Conservation (phyloP, 1,140 invertebrate species). For the Heliconius hermathena region DNA sequence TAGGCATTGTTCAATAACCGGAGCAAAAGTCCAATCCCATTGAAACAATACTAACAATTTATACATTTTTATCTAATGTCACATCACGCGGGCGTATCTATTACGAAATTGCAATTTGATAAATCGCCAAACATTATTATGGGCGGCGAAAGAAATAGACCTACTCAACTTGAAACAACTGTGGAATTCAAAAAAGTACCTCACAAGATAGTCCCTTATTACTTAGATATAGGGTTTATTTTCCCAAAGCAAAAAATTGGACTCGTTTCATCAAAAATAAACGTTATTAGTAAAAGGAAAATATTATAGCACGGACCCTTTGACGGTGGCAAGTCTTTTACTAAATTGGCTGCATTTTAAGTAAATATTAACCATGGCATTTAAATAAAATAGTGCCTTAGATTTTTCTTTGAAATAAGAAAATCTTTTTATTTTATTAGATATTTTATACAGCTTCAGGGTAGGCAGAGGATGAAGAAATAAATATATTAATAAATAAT, state of each 20-base stretch:
- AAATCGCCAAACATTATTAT: constrained; percentile 80
- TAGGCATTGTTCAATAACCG: constrained; percentile 32
- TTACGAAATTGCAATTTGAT: constrained; percentile 81
- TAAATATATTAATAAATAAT: too few species aligned
- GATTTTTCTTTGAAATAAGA: neutral
- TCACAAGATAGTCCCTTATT: constrained; percentile 49
- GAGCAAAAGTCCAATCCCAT: constrained; percentile 30
- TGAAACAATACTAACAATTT: constrained; percentile 60
- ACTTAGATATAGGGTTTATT: constrained; percentile 41
- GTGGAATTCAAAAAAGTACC: constrained; percentile 23
- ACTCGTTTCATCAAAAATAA: constrained; percentile 56
- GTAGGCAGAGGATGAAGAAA: too few species aligned
- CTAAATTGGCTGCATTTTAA: constrained; percentile 56
- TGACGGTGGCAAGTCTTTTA: constrained; percentile 64
- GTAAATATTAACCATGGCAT: constrained; percentile 35
- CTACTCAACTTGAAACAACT: constrained; percentile 69
- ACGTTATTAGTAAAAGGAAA: constrained; percentile 56
- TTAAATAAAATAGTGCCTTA: neutral
- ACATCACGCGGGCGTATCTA: constrained; percentile 74
- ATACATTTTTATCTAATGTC: constrained; percentile 68
- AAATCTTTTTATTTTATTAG: neutral
- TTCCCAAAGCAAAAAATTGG: constrained; percentile 21
- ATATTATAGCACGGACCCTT: constrained; percentile 49
- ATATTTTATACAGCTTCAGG: too few species aligned
- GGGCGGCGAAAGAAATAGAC: constrained; percentile 78